Base-by-base conservation (phyloP, 2,797 vertebrate genomes). In the Melanotaenia pygmaea region DNA sequence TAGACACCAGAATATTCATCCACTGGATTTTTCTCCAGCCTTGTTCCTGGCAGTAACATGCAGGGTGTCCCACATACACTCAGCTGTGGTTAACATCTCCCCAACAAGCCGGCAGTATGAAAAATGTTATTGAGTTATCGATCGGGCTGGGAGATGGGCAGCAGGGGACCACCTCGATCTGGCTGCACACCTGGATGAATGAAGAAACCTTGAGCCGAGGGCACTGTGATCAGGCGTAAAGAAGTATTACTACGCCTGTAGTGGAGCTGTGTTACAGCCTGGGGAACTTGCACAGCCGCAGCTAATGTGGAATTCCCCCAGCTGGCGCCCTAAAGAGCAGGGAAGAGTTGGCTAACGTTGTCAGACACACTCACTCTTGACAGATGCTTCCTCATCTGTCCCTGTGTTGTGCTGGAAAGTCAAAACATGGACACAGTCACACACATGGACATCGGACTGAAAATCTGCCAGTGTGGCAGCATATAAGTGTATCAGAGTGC, bases 61-160 rank as follows among this genome's bases (percentile, higher is more conserved):
- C 72, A 64, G 64, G 67, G 91, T 93, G 94, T 95, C 95, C 93
- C 95, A 94, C 94, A 93, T 88, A 92, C 91, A 90, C 92, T 92
- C 88, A 84, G 90, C 91, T 92, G 92, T 91, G 93, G 94, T 95
- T 94, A 95, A 96, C 94, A 93, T 94, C 93, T 93, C 93, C 47
- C 94, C 93, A 95, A 96, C 96, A 95, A 95, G 83, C 54, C 61
- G 3, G 66, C 65, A 16, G 94, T 95, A 95, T 95, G 94, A 96
- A 94, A 94, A 95, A 96, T 94, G 95, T 96, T 96, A 97, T 96
- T 94, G 96, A 95, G 95, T 95, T 96, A 97, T 97, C 94, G 96
- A 97, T 96, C 92, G 92, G 91, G 93, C 90, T 34, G 90, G 92
- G 95, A 91, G 94, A 85, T 88, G 95, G 84, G 87, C 94, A 88